Conservation (phyloP, 2,888 invertebrate species). For the Ornithoptera alexandrae region DNA sequence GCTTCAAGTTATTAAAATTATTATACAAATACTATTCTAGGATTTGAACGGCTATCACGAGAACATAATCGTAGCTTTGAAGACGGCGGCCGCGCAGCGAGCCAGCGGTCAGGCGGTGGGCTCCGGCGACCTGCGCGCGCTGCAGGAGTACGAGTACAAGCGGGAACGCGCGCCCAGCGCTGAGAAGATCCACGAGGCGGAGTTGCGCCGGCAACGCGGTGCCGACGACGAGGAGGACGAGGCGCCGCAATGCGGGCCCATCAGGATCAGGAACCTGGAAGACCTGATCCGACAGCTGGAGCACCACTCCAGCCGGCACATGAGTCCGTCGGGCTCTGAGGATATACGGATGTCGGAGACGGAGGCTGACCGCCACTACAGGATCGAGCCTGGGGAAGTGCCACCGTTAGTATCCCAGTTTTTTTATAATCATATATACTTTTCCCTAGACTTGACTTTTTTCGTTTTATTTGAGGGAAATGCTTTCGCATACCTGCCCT, state of each 20-base stretch:
- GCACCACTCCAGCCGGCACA: constrained; percentile 91
- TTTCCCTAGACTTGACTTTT: no score
- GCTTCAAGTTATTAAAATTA: no score
- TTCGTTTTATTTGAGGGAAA: no score
- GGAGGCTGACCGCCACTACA: constrained; percentile 92
- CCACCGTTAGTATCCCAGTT: constrained; percentile 62
- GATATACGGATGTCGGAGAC: constrained; percentile 94
- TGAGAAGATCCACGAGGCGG: constrained; percentile 87
- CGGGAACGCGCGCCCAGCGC: constrained; percentile 84
- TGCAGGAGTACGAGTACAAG: constrained; percentile 77
- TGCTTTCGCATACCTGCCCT: no score
- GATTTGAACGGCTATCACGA: constrained; percentile 95
- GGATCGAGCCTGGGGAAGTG: constrained; percentile 83
- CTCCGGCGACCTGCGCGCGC: constrained; percentile 67
- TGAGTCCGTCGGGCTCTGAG: constrained; percentile 95
- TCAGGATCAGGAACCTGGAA: constrained; percentile 93
- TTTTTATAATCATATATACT: no score
- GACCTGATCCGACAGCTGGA: constrained; percentile 93
- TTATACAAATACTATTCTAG: constrained; percentile 59
- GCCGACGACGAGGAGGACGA: constrained; percentile 84
- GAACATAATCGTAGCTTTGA: constrained; percentile 93
- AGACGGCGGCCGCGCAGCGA: constrained; percentile 88
- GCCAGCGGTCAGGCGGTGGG: constrained; percentile 66
- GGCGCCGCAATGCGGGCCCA: constrained; percentile 88
- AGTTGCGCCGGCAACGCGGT: constrained; percentile 79